These are phyloP conservation scores for Sardinella longiceps DNA, from an alignment of 2,797 vertebrate species.

Conservation along the genomic window DNA sequence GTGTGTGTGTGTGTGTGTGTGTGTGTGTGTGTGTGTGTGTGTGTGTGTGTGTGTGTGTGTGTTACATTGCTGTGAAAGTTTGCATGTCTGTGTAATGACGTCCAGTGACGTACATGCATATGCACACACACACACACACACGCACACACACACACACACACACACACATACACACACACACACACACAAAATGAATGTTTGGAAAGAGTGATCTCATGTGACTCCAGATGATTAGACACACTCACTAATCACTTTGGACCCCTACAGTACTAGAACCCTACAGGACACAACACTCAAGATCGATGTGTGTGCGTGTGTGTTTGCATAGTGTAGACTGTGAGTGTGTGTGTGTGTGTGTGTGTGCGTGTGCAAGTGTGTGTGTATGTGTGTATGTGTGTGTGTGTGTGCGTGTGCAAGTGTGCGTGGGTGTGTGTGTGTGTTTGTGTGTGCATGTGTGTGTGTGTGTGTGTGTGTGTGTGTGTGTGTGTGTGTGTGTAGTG, in stretches of 20 bases:
- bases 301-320: neutral
- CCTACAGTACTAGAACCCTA: neutral
- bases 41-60: neutral
- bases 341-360: too few relatives aligned
- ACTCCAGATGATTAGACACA: neutral
- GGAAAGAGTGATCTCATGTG: conserved; percentile 23
- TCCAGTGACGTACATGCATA: neutral
- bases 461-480: conserved; percentile 18
- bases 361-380: neutral
- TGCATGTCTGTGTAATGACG: neutral
- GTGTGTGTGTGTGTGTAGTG: conserved; percentile 20
- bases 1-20: neutral
- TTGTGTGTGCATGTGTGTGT: neutral
- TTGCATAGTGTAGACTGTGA: too few relatives aligned
- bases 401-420: too few relatives aligned
- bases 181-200: neutral
- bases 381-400: conserved; percentile 14
- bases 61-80: conserved; percentile 3
- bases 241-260: neutral
- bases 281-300: neutral
- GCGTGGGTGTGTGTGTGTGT: conserved; percentile 23
- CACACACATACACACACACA: too few relatives aligned
- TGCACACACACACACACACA: neutral
- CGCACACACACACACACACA: too few relatives aligned
- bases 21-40: neutral